These are phyloP conservation scores for Bubo blakistoni DNA, from an alignment of 2,113 vertebrate species.

Conservation along the genomic window DNA sequence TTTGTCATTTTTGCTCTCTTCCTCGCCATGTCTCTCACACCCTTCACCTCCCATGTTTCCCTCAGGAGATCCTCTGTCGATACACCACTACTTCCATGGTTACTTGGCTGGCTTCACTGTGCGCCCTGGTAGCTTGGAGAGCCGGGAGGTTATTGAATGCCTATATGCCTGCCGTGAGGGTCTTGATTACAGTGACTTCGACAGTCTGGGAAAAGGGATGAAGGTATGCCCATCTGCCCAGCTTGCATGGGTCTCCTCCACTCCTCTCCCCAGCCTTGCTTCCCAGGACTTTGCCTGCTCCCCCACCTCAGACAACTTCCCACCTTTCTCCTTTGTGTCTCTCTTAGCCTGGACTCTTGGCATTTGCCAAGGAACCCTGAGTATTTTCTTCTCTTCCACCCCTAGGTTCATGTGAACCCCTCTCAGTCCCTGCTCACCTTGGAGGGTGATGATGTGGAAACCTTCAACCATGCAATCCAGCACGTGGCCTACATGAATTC, in stretches of 20 bases:
- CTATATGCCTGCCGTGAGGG: constrained; percentile 98
- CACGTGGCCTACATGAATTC: constrained; percentile 98
- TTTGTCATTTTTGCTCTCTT: not conserved
- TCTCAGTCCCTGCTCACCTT: constrained; percentile 93
- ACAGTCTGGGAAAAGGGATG: constrained; percentile 98
- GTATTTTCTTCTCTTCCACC: not conserved
- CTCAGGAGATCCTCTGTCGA: constrained; percentile 80
- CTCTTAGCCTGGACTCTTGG: not conserved
- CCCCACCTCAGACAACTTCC: not conserved
- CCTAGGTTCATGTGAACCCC: constrained; percentile 94
- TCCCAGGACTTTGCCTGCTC: constrained; percentile 46
- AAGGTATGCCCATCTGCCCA: constrained; percentile 82
- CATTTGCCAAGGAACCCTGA: not conserved
- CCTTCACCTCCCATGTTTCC: constrained; percentile 72
- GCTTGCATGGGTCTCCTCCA: constrained; percentile 54
- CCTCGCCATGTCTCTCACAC: constrained; percentile 51
- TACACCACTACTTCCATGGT: constrained; percentile 90
- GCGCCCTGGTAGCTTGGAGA: constrained; percentile 93
- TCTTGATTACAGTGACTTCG: constrained; percentile 96
- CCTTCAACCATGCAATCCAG: constrained; percentile 95
- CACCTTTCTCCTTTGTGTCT: not conserved
- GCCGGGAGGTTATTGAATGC: constrained; percentile 96
- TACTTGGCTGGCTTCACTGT: constrained; percentile 96
- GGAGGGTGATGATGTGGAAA: constrained; percentile 96
- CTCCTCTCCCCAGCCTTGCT: constrained; percentile 14